phyloP scores from a whole-genome alignment of 2,888 invertebrate species.

The Tholera decimalis region DNA sequence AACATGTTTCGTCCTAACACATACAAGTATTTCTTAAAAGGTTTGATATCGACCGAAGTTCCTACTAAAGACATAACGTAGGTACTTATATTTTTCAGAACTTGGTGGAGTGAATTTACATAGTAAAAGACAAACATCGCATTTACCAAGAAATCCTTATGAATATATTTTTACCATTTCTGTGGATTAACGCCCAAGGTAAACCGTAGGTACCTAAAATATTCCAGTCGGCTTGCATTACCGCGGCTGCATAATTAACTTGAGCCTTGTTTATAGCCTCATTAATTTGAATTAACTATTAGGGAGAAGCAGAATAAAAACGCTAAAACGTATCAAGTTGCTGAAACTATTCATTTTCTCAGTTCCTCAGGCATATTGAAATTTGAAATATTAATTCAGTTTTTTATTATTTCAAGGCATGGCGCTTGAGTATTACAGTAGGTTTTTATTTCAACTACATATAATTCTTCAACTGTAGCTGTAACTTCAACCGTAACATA shows the following conservation, averaged over 20 bases:
- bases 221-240: constrained; percentile 63
- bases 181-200: constrained; percentile 24
- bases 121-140: constrained; percentile 21
- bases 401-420: not conserved
- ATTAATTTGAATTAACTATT: constrained; percentile 60
- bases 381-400: not conserved
- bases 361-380: not conserved
- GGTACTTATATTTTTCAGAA: constrained; percentile 14
- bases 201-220: constrained; percentile 60
- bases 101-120: constrained; percentile 23
- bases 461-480: not conserved
- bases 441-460: not conserved
- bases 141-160: constrained; percentile 38
- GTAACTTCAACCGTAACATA: no score
- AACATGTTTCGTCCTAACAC: constrained; percentile 35
- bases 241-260: constrained; percentile 66
- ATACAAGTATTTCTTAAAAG: constrained; percentile 31
- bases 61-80: constrained; percentile 20
- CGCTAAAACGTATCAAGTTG: constrained; percentile 14
- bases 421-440: not conserved
- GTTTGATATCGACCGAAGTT: constrained; percentile 27
- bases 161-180: constrained; percentile 43
- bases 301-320: constrained; percentile 30
- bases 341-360: constrained; percentile 10
- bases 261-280: constrained; percentile 63